Base-by-base conservation (phyloP, 2,113 vertebrate genomes). In the Turnix velox region DNA sequence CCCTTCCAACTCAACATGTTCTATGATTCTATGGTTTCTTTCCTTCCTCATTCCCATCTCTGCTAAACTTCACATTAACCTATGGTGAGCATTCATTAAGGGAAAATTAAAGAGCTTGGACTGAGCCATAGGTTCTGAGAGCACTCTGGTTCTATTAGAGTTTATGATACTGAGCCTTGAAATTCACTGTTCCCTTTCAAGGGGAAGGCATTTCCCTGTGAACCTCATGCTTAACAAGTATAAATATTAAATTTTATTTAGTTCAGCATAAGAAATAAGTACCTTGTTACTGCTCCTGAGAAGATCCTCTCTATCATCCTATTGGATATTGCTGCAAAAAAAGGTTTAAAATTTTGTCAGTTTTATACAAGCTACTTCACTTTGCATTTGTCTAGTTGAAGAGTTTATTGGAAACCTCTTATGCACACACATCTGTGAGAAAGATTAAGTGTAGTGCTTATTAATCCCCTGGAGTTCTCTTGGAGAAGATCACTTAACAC, bases 211-310 rank as follows among this genome's bases (percentile, higher is more conserved):
- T 55, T 55, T 82, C 69, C 31, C 43, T 59, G 28, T 17, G 17
- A 75, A 31, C 10, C 7, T n/a, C 15, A 68, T 31, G 57, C 8
- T 37, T 88, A 82, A 45, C 17, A 69, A 57, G 24, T 17, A n/a
- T 59, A 52, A 69, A 27, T 55, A 61, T 7, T 37, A 65, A 67
- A 46, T 4, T 54, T 0, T 7, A 73, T 63, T 82, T 75, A 87
- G 35, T 61, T 37, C 18, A 84, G 48, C 31, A 57, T 59, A 84
- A 9, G 83, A 76, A 90, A 4, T 6, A 74, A 74, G 58, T 95
- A 99, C 99, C 98, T 97, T 15, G 99, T 99, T 67, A 99, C 99
- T 9, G 99, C 98, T 84, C 99, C 99, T 3, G 99, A 99, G 96
- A 99, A 99, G 92, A 99, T 98, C 74, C 99, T 97, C 81, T 99